Conservation (phyloP, 2,113 vertebrate species). For the Bostrychus sinensis region DNA sequence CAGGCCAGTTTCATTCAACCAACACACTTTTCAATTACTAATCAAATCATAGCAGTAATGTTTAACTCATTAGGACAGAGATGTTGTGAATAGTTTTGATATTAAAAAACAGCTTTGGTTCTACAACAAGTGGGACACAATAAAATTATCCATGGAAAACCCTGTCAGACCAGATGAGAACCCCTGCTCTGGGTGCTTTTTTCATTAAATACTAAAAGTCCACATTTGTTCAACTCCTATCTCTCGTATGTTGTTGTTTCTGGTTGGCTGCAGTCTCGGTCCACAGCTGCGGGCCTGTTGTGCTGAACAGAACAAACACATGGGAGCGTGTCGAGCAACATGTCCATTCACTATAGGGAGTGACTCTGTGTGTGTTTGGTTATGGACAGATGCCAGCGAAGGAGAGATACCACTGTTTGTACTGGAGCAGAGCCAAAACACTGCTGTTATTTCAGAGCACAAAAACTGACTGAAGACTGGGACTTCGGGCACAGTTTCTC, state of each 20-base stretch:
- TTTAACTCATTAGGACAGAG: no score
- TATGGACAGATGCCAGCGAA: constrained; percentile 72
- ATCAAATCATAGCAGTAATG: no score
- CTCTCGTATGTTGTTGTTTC: constrained; percentile 56
- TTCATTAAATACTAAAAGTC: constrained; percentile 32
- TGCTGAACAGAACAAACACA: constrained; percentile 60
- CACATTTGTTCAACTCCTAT: constrained; percentile 55
- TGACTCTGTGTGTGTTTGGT: constrained; percentile 62
- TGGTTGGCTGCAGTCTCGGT: constrained; percentile 50
- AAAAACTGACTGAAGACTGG: constrained; percentile 48
- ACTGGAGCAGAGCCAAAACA: constrained; percentile 57
- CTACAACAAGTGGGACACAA: no score
- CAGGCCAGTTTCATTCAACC: no score
- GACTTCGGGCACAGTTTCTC: not conserved
- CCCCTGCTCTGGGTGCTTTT: constrained; percentile 2
- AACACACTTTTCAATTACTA: no score
- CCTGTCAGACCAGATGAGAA: no score
- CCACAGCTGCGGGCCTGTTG: constrained; percentile 67
- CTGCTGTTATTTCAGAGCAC: no score
- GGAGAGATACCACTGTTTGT: constrained; percentile 70
- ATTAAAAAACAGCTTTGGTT: no score
- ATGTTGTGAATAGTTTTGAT: no score
- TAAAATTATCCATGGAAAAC: no score
- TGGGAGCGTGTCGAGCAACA: constrained; percentile 58
- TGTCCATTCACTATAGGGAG: constrained; percentile 54